phyloP scores from a whole-genome alignment of 2,113 vertebrate genomes.

The Polyodon spathula region DNA sequence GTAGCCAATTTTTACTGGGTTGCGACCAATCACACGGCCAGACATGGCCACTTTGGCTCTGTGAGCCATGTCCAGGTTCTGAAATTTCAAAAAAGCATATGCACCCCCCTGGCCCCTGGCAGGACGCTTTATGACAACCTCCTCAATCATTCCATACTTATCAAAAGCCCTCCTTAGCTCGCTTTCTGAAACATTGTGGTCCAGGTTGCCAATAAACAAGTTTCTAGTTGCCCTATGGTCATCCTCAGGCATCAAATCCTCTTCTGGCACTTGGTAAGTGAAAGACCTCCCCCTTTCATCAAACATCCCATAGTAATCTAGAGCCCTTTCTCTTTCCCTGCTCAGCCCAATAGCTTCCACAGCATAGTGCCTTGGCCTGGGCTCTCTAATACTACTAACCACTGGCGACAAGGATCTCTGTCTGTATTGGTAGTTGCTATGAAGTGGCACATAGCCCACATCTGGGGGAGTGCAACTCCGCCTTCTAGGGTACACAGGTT shows the following conservation, averaged over 20 bases:
- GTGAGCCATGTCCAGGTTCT: conserved; percentile 96
- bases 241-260: conserved; percentile 90
- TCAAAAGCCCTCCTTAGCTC: conserved; percentile 86
- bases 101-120: conserved; percentile 81
- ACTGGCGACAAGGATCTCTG: conserved; percentile 81
- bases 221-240: conserved; percentile 92
- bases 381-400: conserved; percentile 66
- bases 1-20: conserved; percentile 92
- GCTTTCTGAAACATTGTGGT: conserved; percentile 79
- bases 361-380: conserved; percentile 68
- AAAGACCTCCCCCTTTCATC: conserved; percentile 82
- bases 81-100: conserved; percentile 95
- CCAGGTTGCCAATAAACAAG: conserved; percentile 91
- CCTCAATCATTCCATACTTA: conserved; percentile 91
- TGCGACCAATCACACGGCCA: conserved; percentile 79
- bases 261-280: conserved; percentile 71
- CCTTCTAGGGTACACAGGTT: conserved; percentile 77
- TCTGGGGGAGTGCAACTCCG: conserved; percentile 70
- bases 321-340: conserved; percentile 70
- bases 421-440: conserved; percentile 69
- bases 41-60: conserved; percentile 95
- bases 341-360: conserved; percentile 69
- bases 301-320: conserved; percentile 84
- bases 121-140: conserved; percentile 90
- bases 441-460: conserved; percentile 67